A percentile compares a stretch with the other conserved stretches of the same genome.
phyloP scores from a whole-genome alignment of 53 echinoderm and acorn worm species.

The Luidia sarsii region DNA sequence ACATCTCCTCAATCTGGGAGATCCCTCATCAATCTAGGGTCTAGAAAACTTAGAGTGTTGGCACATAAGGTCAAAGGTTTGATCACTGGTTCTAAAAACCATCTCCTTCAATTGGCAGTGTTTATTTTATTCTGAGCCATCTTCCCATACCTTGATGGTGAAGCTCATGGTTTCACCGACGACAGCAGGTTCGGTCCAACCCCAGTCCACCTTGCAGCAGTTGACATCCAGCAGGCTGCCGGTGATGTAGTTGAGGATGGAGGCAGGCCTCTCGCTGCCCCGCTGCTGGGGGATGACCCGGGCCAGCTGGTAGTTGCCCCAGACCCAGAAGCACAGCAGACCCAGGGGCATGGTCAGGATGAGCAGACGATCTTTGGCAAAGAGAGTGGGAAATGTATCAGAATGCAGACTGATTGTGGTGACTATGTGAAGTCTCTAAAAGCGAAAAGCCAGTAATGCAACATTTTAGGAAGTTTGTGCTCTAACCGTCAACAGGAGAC shows the following conservation, averaged over 20 bases:
- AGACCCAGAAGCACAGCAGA: constrained; percentile 74
- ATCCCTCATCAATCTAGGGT: too few species aligned
- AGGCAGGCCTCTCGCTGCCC: constrained; percentile 48
- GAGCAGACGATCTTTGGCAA: constrained; percentile 18
- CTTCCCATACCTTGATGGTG: constrained; percentile 68
- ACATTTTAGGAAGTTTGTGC: too few species aligned
- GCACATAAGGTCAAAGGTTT: too few species aligned
- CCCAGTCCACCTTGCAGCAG: constrained; percentile 82
- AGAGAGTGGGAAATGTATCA: too few species aligned
- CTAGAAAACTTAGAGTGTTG: too few species aligned
- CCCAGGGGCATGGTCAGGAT: constrained; percentile 45
- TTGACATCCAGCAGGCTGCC: constrained; percentile 83
- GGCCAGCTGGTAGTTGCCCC: constrained; percentile 76
- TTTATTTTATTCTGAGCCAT: neutral
- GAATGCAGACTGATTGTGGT: too few species aligned
- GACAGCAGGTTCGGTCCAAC: constrained; percentile 58
- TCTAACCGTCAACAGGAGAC: too few species aligned
- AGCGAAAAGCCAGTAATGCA: too few species aligned
- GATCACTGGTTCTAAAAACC: neutral
- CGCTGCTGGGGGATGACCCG: constrained; percentile 55
- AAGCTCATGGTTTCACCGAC: constrained; percentile 90
- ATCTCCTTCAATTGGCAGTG: neutral
- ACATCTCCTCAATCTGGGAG: too few species aligned
- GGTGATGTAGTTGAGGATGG: constrained; percentile 77
- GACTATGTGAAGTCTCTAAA: too few species aligned